Conservation (phyloP, 2,888 invertebrate species). For the Drosophila austrosaltans region DNA sequence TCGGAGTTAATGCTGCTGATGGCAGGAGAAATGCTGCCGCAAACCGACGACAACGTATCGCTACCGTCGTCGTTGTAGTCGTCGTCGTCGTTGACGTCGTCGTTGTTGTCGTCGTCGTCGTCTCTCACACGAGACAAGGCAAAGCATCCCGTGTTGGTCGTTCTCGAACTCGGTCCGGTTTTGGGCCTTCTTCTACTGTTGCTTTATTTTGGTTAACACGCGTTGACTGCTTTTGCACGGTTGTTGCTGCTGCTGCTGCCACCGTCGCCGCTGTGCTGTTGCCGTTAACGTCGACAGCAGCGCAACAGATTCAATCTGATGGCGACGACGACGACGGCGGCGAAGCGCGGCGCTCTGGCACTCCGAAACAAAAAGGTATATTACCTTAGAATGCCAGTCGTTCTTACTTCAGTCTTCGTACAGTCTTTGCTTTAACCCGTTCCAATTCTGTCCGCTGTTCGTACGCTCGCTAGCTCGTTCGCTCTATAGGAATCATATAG, state of each 20-base stretch:
- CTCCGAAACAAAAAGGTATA: slow-evolving; percentile 84
- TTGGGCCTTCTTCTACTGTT: slow-evolving; percentile 65
- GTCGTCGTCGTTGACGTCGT: slow-evolving; percentile 11
- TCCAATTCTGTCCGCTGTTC: slow-evolving; percentile 84
- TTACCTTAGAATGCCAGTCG: slow-evolving; percentile 84
- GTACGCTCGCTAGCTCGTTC: slow-evolving; percentile 80
- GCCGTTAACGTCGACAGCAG: slow-evolving; percentile 33
- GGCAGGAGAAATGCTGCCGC: slow-evolving; percentile 69
- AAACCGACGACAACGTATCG: slow-evolving; percentile 38
- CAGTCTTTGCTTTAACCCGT: slow-evolving; percentile 85
- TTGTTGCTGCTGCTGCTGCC: slow-evolving; percentile 15
- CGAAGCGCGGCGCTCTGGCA: slow-evolving; percentile 60
- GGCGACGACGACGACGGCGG: slow-evolving; percentile 35
- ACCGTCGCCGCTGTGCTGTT: slow-evolving; percentile 32
- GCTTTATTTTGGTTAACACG: slow-evolving; percentile 77
- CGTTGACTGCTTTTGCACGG: slow-evolving; percentile 41
- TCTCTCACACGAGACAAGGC: slow-evolving; percentile 6
- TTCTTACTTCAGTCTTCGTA: slow-evolving; percentile 85
- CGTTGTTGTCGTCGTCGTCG: slow-evolving; percentile 18
- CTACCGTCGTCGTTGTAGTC: neutral
- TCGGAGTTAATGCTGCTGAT: slow-evolving; percentile 63
- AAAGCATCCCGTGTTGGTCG: slow-evolving; percentile 39
- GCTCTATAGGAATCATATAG: slow-evolving; percentile 78
- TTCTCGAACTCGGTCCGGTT: slow-evolving; percentile 71
- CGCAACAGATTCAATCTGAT: slow-evolving; percentile 70